Conservation (phyloP, 2,113 vertebrate species). For the Oncorhynchus kisutch region DNA sequence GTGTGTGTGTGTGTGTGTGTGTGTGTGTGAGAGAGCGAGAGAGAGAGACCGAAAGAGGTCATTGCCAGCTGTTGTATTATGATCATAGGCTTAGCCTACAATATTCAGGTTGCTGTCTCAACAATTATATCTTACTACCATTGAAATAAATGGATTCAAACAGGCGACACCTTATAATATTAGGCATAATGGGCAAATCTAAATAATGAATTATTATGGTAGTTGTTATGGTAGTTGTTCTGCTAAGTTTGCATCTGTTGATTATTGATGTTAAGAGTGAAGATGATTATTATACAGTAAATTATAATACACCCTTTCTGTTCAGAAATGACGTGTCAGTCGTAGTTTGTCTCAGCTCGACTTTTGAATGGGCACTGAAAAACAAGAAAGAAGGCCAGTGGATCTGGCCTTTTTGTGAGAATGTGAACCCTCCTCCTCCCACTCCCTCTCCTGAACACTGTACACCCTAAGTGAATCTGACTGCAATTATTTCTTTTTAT, state of each 20-base stretch:
- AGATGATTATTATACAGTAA: neutral
- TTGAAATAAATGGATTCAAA: neutral
- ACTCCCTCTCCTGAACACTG: constrained; percentile 64
- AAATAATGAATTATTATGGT: neutral
- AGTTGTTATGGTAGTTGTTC: neutral
- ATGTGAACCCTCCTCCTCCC: constrained; percentile 43
- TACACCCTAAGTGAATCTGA: constrained; percentile 84
- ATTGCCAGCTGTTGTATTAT: neutral
- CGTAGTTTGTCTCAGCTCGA: constrained; percentile 48
- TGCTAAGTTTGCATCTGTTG: neutral
- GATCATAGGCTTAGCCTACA: neutral
- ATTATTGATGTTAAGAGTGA: neutral
- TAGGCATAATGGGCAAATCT: neutral
- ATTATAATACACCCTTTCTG: neutral
- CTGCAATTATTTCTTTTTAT: constrained; percentile 87
- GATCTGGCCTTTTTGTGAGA: constrained; percentile 58
- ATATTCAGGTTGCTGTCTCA: neutral
- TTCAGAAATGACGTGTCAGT: constrained; percentile 44
- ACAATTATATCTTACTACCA: neutral
- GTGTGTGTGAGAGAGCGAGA: no score
- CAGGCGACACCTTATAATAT: no score
- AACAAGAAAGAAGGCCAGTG: constrained; percentile 45
- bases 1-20: no score
- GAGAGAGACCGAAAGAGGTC: neutral
- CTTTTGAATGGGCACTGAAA: constrained; percentile 52